Conservation (phyloP, 2,797 vertebrate species). For the Bradypodion ventrale region DNA sequence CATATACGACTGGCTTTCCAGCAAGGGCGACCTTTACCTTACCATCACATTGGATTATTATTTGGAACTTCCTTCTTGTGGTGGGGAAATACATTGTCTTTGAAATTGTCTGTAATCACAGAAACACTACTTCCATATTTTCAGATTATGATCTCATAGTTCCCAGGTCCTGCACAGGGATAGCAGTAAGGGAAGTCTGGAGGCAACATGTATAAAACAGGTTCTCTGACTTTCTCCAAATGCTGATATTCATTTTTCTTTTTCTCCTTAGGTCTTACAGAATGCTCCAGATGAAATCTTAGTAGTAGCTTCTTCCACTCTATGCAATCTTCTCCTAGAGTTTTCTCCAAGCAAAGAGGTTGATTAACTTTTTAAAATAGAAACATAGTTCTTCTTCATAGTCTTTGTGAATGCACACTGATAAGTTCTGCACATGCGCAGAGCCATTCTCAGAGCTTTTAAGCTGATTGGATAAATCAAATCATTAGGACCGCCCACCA, state of each 20-base stretch:
- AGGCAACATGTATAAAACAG: neutral
- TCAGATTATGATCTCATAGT: neutral
- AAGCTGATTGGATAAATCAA: too few species aligned
- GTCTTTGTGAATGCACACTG: too few species aligned
- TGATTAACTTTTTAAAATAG: slow-evolving; percentile 33
- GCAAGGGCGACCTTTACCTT: too few species aligned
- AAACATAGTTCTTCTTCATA: neutral
- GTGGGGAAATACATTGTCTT: neutral
- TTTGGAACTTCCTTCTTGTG: neutral
- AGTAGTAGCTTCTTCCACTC: slow-evolving; percentile 96
- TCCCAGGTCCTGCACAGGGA: neutral
- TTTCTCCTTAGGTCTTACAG: slow-evolving; percentile 86
- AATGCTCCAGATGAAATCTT: slow-evolving; percentile 98
- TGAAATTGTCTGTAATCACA: neutral
- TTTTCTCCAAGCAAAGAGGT: slow-evolving; percentile 99
- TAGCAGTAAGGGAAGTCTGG: neutral
- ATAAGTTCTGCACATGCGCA: neutral
- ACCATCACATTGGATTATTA: neutral
- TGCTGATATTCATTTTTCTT: neutral
- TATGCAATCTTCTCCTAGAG: slow-evolving; percentile 98
- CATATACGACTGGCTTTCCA: too few species aligned
- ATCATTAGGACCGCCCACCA: too few species aligned
- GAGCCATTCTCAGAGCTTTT: too few species aligned
- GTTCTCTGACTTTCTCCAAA: neutral
- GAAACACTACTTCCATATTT: neutral